Conservation (phyloP, 2,797 vertebrate genomes). For the Ammospiza maritima region DNA sequence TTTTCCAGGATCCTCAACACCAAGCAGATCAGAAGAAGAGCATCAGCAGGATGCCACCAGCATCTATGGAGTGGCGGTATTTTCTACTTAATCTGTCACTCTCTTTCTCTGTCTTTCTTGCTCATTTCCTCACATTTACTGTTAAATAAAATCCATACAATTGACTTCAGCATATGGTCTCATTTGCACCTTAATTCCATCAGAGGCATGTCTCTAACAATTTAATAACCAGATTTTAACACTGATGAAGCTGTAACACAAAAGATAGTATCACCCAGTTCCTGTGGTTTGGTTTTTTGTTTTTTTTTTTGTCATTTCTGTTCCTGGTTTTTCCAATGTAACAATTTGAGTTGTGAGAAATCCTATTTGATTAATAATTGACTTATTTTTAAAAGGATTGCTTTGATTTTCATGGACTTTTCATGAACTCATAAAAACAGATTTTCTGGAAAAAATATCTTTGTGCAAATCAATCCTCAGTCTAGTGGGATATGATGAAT, state of each 20-base stretch:
- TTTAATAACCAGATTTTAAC: not conserved
- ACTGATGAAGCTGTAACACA: not conserved
- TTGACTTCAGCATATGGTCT: not conserved
- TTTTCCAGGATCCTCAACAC: rapidly evolving
- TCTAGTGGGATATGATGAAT: not conserved
- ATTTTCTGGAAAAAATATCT: not conserved
- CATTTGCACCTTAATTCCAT: not conserved
- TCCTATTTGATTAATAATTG: not conserved
- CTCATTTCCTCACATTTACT: not conserved
- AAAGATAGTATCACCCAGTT: not conserved
- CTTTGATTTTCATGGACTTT: not conserved
- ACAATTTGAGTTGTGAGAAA: not conserved
- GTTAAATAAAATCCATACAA: not conserved
- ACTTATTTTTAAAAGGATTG: not conserved
- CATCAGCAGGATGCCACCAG: no score
- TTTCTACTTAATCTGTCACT: not conserved
- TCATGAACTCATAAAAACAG: not conserved
- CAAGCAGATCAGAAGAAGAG: rapidly evolving
- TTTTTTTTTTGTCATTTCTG: not conserved
- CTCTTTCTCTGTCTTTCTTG: not conserved
- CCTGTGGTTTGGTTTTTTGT: not conserved
- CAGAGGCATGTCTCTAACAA: not conserved
- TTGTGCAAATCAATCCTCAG: not conserved
- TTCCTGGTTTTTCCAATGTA: not conserved
- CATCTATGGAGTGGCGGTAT: not conserved